Evolutionary conservation across 1,140 invertebrate species (phyloP), one percentile per base, ranked within the genome.

Genomic region (Drosophila tani): DNA sequence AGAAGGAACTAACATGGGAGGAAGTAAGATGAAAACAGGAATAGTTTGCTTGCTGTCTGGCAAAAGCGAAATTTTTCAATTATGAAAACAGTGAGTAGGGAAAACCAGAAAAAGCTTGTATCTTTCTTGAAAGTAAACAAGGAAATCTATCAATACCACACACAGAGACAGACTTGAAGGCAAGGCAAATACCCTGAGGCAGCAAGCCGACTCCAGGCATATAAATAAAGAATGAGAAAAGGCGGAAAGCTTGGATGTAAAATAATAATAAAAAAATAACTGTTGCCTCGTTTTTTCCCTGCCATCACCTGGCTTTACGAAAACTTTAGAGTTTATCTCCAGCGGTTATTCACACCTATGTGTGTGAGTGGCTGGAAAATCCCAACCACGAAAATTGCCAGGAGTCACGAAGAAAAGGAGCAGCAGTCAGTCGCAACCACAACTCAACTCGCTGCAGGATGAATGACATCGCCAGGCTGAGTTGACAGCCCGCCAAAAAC

Each of bases 291-390:
- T 50, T 29, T 59, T 53, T 49, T 64, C 24, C 40, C 40, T 21
- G 46, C 24, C 47, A 41, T 21, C 35, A 38, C 35, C 38, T 45
- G 35, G 27, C 47, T 62, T 43, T 8, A 17, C 19, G 47, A 29
- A 38, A 73, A 73, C 69, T 73, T 73, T 73, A 11, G 45, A 24
- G 45, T 68, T 56, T 68, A 70, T 45, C 69, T 73, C 17, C 53
- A 64, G 83, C 83, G 83, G 84, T 82, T 87, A 87, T 87, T 87
- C 84, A 87, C 83, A 87, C 83, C 84, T 87, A 69, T 80, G 83
- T 24, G 51, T 12, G 53, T 21, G 35, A 41, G 8, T 21, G 47
- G 47, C 15, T 27, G 45, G 38, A 45, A 50, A 58, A 67, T 53
- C 53, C 32, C 35, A 21, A 40, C 53, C 51, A 55, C 19, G 53